Evolutionary conservation across 2,888 invertebrate genomes (phyloP).

Genomic region (Andricus quercusramuli): DNA sequence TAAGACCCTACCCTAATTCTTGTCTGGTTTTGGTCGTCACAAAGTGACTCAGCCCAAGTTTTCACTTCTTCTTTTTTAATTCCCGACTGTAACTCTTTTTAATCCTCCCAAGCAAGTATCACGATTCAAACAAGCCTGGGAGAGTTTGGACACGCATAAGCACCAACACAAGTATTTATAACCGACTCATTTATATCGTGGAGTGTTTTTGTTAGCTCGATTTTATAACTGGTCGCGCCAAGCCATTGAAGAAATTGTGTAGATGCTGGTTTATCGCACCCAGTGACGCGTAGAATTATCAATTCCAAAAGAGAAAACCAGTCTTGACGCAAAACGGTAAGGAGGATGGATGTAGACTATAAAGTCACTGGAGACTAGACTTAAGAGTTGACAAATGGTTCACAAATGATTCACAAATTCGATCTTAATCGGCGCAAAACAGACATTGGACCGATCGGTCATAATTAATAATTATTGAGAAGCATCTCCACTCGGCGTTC

Average conservation of each 20-base stretch:
- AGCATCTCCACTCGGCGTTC: not conserved
- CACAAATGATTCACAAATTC: not conserved
- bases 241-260: not conserved
- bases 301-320: not conserved
- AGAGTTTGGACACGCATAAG: not conserved
- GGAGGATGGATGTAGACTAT: not conserved
- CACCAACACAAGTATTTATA: slow-evolving; percentile 7
- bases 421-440: not conserved
- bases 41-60: not conserved
- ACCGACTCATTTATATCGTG: slow-evolving; percentile 1
- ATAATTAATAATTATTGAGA: slow-evolving; percentile 30
- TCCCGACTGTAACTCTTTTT: not conserved
- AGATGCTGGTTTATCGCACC: not conserved
- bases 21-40: not conserved
- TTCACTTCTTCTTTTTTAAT: not conserved
- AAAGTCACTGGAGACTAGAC: not conserved
- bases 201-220: slow-evolving; percentile 7
- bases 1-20: slow-evolving; percentile 2
- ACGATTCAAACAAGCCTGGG: slow-evolving; percentile 1
- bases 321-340: not conserved
- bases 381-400: not conserved
- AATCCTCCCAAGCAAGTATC: slow-evolving; percentile 1
- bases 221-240: not conserved
- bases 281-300: not conserved
- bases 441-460: not conserved